These are phyloP conservation scores for Crypturellus undulatus DNA, from an alignment of 2,113 vertebrate genomes.

Conservation along the genomic window DNA sequence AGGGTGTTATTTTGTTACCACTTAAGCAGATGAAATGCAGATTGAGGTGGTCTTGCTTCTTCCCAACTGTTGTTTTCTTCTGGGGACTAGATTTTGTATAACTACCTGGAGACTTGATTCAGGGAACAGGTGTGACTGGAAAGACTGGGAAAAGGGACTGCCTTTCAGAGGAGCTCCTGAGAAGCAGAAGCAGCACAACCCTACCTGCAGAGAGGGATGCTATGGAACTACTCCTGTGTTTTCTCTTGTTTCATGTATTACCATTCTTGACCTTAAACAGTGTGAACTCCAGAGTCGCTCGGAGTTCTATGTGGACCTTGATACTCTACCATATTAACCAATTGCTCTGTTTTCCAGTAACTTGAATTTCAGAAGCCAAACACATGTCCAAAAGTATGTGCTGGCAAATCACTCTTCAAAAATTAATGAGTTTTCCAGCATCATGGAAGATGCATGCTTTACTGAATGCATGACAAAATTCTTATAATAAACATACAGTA, in stretches of 20 bases:
- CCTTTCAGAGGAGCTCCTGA: not conserved
- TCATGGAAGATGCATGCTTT: not conserved
- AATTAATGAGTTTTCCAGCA: not conserved
- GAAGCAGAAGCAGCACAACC: not conserved
- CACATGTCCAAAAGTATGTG: not conserved
- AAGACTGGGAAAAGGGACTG: not conserved
- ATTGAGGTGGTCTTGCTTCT: rapidly evolving
- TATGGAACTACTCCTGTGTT: not conserved
- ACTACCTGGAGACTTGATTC: not conserved
- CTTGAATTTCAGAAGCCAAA: not conserved
- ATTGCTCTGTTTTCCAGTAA: not conserved
- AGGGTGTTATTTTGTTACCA: not conserved
- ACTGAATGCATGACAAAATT: not conserved
- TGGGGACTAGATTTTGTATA: not conserved
- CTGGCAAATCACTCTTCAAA: conserved; percentile 16
- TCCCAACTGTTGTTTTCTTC: rapidly evolving
- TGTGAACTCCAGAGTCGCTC: rapidly evolving
- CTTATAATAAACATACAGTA: conserved; percentile 16
- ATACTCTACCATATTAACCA: not conserved
- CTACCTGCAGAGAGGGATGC: rapidly evolving
- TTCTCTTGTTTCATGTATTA: not conserved
- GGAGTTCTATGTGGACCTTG: not conserved
- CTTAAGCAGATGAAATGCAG: not conserved
- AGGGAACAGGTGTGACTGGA: not conserved
- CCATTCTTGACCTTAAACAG: not conserved